Evolutionary conservation across 2,888 invertebrate species (phyloP).

Genomic region (Synergus itoensis): DNA sequence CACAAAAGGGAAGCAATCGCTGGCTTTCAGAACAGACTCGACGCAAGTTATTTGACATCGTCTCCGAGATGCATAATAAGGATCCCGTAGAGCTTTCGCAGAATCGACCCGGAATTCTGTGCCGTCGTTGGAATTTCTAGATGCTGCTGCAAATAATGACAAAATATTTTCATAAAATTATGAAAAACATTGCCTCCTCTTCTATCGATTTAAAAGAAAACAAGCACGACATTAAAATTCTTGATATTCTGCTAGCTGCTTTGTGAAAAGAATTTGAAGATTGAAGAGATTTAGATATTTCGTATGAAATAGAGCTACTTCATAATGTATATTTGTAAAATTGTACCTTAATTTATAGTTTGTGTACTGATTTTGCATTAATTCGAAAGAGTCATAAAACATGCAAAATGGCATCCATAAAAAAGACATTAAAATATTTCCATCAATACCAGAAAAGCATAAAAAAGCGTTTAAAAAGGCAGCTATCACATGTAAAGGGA

Average conservation of each 20-base stretch:
- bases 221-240: not conserved
- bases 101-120: slow-evolving; percentile 6
- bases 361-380: not conserved
- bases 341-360: no score
- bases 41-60: slow-evolving; percentile 20
- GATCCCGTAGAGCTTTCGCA: not conserved
- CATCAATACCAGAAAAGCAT: not conserved
- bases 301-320: no score
- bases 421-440: not conserved
- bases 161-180: slow-evolving; percentile 7
- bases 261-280: not conserved
- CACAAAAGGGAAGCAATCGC: slow-evolving; percentile 24
- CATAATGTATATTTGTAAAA: no score
- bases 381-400: not conserved
- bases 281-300: no score
- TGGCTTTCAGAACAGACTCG: slow-evolving; percentile 23
- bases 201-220: not conserved
- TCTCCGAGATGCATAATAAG: slow-evolving; percentile 20
- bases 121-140: not conserved
- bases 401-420: not conserved
- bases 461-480: not conserved
- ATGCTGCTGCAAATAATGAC: not conserved
- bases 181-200: not conserved
- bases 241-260: not conserved
- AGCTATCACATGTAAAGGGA: not conserved